Evolutionary conservation across 2,113 vertebrate species (phyloP).

Genomic region (Paratilapia polleni): DNA sequence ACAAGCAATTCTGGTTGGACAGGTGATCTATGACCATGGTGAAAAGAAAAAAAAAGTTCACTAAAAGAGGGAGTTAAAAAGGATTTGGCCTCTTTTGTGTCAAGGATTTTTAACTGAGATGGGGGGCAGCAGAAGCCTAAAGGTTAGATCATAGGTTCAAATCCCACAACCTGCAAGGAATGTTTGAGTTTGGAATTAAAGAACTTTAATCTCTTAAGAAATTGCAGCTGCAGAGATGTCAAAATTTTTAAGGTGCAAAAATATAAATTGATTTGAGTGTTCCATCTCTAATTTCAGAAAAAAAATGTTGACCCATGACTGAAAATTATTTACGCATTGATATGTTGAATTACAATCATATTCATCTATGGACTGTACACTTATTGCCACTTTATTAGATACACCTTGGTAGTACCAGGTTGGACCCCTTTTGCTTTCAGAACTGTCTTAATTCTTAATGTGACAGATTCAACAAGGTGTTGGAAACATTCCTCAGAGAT

Average conservation of each 20-base stretch:
- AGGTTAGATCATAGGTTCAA: constrained; percentile 45
- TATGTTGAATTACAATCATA: not conserved
- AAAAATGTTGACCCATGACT: not conserved
- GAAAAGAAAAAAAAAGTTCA: constrained; percentile 15
- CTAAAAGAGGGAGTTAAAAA: constrained; percentile 32
- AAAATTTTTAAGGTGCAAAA: not conserved
- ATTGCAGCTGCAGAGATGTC: constrained; percentile 10
- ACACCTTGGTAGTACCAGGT: too few species aligned
- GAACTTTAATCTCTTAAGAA: constrained; percentile 15
- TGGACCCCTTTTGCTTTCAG: too few species aligned
- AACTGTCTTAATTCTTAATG: too few species aligned
- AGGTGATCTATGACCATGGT: constrained; percentile 55
- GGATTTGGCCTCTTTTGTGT: constrained; percentile 51
- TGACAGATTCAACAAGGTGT: too few species aligned
- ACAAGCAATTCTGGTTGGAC: constrained; percentile 49
- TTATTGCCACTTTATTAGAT: too few species aligned
- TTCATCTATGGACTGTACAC: not conserved
- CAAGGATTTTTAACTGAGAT: constrained; percentile 7
- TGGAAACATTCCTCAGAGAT: too few species aligned
- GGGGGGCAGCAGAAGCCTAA: constrained; percentile 19
- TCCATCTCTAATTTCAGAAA: not conserved
- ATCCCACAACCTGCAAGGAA: constrained; percentile 32
- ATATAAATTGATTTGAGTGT: not conserved
- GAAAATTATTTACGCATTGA: not conserved
- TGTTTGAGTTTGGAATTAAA: constrained; percentile 29